Conservation (phyloP, 1,140 invertebrate species). For the Hycleus cichorii region DNA sequence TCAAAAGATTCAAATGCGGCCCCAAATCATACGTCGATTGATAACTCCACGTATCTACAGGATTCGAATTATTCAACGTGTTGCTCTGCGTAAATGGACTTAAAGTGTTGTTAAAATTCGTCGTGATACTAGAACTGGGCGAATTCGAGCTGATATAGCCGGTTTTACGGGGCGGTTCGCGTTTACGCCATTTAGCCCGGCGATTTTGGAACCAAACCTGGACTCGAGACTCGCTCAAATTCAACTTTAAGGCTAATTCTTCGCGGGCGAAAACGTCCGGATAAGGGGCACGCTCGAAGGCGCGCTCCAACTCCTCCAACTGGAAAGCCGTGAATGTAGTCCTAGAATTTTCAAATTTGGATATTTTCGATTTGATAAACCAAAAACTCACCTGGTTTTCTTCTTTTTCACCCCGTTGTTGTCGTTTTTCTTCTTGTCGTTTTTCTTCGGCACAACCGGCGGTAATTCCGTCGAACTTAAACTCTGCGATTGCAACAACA, state of each 20-base stretch:
- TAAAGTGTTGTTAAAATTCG: conserved; percentile 54
- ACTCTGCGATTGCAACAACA: conserved; percentile 44
- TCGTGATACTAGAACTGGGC: conserved; percentile 50
- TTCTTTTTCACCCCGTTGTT: conserved; percentile 88
- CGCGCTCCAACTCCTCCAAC: conserved; percentile 86
- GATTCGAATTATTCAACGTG: conserved; percentile 52
- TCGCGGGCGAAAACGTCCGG: conserved; percentile 95
- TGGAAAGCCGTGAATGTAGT: conserved; percentile 96
- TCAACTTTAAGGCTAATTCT: conserved; percentile 83
- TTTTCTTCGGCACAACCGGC: conserved; percentile 51
- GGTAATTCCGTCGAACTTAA: conserved; percentile 34
- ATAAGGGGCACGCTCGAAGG: conserved; percentile 91
- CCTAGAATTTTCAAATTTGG: conserved; percentile 47
- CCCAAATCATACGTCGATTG: conserved; percentile 67
- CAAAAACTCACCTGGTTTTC: conserved; percentile 70
- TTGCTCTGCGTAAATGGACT: conserved; percentile 61
- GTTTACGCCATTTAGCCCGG: conserved; percentile 95
- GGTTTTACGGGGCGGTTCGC: conserved; percentile 92
- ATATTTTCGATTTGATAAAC: not conserved
- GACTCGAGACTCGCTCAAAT: conserved; percentile 86
- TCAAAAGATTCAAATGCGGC: conserved; percentile 61
- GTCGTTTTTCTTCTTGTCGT: conserved; percentile 74
- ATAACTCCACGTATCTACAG: conserved; percentile 69
- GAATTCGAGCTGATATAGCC: conserved; percentile 43
- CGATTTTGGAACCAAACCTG: conserved; percentile 95